A percentile compares a stretch with the other conserved stretches of the same genome.
phyloP scores from a whole-genome alignment of 2,888 invertebrate species.

The Fragum fragum region DNA sequence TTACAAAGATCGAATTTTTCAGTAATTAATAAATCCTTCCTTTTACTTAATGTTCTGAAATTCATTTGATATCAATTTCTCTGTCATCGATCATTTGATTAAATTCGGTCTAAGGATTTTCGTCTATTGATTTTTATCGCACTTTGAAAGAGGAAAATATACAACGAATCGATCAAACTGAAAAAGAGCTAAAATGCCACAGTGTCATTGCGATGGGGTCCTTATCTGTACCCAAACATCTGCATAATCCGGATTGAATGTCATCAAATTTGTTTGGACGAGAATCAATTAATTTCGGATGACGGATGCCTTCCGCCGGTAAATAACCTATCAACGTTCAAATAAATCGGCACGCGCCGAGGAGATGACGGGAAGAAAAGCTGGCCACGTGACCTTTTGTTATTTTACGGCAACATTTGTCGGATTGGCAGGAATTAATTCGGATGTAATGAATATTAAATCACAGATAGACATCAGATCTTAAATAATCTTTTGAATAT shows the following conservation, averaged over 20 bases:
- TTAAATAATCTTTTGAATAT: constrained; percentile 7
- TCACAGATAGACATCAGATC: constrained; percentile 13
- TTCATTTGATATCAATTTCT: no score
- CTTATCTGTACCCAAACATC: constrained; percentile 62
- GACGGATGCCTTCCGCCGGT: constrained; percentile 35
- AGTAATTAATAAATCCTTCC: no score
- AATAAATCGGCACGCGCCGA: constrained; percentile 46
- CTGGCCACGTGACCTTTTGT: constrained; percentile 17
- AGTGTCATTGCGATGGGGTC: not conserved
- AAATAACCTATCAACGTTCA: constrained; percentile 31
- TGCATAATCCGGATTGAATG: constrained; percentile 64
- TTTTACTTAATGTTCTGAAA: no score
- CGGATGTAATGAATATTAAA: constrained; percentile 23
- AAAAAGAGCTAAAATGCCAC: not conserved
- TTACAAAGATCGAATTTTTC: no score
- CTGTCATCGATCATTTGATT: no score
- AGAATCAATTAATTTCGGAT: constrained; percentile 53
- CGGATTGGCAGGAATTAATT: constrained; percentile 23
- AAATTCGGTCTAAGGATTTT: no score
- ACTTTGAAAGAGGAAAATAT: no score
- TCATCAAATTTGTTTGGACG: constrained; percentile 49
- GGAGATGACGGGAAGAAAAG: constrained; percentile 17
- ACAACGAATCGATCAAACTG: not conserved
- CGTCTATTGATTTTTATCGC: no score
- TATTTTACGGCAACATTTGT: constrained; percentile 7